Evolutionary conservation across 2,797 vertebrate genomes (phyloP).

Genomic region (Tapirus indicus): DNA sequence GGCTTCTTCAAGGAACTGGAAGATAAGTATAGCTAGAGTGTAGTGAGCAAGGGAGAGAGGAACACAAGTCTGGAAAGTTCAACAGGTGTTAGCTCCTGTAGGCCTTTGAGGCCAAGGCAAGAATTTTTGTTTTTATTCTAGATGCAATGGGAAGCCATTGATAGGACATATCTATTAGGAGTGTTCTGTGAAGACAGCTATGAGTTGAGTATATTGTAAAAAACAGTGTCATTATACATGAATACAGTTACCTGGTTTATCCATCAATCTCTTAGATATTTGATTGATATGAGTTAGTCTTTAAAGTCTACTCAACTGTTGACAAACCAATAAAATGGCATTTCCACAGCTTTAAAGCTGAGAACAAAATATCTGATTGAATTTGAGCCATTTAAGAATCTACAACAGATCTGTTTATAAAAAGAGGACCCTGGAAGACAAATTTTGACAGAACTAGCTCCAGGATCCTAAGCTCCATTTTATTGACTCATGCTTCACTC

Average conservation of each 20-base stretch:
- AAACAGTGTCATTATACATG: not conserved
- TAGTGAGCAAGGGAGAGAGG: slow-evolving; percentile 21
- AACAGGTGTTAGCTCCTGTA: not conserved
- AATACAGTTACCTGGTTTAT: not conserved
- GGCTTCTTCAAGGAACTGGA: slow-evolving; percentile 50
- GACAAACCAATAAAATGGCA: not conserved
- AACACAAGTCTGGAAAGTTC: not conserved
- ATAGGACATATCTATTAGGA: not conserved
- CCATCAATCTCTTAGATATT: slow-evolving; percentile 1
- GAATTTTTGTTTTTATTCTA: slow-evolving; percentile 47
- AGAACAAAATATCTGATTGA: not conserved
- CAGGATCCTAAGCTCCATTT: slow-evolving; percentile 3
- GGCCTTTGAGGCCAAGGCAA: slow-evolving; percentile 2
- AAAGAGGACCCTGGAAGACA: not conserved
- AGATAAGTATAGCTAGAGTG: not conserved
- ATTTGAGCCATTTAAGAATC: slow-evolving; percentile 26
- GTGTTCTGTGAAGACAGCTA: not conserved
- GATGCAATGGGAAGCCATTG: not conserved
- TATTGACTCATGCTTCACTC: not conserved
- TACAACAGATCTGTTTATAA: not conserved
- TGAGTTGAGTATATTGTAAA: slow-evolving; percentile 26
- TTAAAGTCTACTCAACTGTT: slow-evolving; percentile 6
- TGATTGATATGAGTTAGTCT: not conserved
- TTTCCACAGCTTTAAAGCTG: slow-evolving; percentile 31
- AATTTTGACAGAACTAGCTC: not conserved